A percentile compares a stretch with the other conserved stretches of the same genome.
Conservation (phyloP, 1,140 invertebrate species). For the Caenorhabditis briggsae region DNA sequence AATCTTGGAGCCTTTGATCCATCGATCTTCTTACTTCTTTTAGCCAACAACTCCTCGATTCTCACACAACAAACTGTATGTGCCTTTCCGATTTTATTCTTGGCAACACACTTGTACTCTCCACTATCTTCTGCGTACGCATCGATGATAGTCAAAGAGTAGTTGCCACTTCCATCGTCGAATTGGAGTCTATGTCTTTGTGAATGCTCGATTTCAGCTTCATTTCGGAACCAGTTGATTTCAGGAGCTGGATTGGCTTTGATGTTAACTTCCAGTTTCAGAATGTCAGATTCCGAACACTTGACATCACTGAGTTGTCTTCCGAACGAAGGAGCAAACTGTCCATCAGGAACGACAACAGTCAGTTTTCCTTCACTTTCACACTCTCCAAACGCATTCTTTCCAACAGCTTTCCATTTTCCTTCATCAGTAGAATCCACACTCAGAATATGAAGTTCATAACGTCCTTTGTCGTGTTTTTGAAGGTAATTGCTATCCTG, state of each 20-base stretch:
- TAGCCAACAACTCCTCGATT: slow-evolving; percentile 54
- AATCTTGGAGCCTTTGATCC: slow-evolving; percentile 66
- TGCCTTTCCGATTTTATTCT: slow-evolving; percentile 62
- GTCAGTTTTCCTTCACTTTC: slow-evolving; percentile 66
- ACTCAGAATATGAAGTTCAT: slow-evolving; percentile 70
- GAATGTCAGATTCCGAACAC: slow-evolving; percentile 64
- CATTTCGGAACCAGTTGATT: slow-evolving; percentile 71
- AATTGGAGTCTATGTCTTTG: slow-evolving; percentile 66
- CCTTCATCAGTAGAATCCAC: slow-evolving; percentile 65
- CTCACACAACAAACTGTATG: slow-evolving; percentile 58
- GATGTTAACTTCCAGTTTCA: slow-evolving; percentile 69
- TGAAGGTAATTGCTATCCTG: slow-evolving; percentile 64
- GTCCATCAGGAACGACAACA: slow-evolving; percentile 58
- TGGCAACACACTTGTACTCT: slow-evolving; percentile 84
- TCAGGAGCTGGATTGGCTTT: slow-evolving; percentile 60
- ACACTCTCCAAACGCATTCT: slow-evolving; percentile 69
- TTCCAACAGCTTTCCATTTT: slow-evolving; percentile 71
- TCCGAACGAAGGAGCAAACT: slow-evolving; percentile 62
- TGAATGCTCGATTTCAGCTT: slow-evolving; percentile 64
- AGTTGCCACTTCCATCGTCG: slow-evolving; percentile 63
- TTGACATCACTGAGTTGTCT: slow-evolving; percentile 61
- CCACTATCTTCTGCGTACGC: slow-evolving; percentile 90
- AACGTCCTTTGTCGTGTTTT: slow-evolving; percentile 69
- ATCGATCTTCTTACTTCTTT: slow-evolving; percentile 63
- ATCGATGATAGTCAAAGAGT: slow-evolving; percentile 83